Evolutionary conservation across 2,113 vertebrate species (phyloP).

Genomic region (Pontoporia blainvillei): DNA sequence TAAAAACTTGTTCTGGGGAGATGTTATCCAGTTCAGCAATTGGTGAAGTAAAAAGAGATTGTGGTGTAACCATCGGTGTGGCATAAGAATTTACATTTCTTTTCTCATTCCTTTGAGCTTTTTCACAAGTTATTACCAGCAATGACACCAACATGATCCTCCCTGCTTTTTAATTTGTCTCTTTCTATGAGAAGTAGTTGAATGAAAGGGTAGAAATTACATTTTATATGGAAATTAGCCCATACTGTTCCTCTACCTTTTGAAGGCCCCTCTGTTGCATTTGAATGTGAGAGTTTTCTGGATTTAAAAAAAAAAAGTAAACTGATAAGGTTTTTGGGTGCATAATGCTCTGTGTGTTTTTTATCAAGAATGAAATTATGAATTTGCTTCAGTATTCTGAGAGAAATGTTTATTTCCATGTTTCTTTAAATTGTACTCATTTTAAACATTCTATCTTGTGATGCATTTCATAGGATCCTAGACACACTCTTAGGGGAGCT

Average conservation of each 20-base stretch:
- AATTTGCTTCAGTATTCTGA: slow-evolving; percentile 23
- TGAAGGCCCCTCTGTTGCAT: slow-evolving; percentile 12
- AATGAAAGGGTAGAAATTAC: slow-evolving; percentile 39
- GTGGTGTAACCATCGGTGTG: background rate
- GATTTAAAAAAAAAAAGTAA: background rate
- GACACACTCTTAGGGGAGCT: background rate
- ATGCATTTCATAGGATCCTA: background rate
- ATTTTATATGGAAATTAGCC: background rate
- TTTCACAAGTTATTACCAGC: background rate
- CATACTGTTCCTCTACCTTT: slow-evolving; percentile 5
- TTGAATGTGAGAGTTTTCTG: slow-evolving; percentile 32
- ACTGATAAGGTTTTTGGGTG: background rate
- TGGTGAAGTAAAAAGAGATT: slow-evolving; percentile 38
- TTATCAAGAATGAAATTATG: slow-evolving; percentile 20
- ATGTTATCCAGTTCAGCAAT: slow-evolving; percentile 1
- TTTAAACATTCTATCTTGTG: background rate
- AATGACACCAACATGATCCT: background rate
- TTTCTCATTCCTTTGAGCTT: slow-evolving; percentile 49
- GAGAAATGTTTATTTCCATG: background rate
- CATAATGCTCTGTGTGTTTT: background rate
- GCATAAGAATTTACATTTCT: slow-evolving; percentile 48
- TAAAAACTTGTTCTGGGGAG: slow-evolving; percentile 27
- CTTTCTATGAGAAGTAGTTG: slow-evolving; percentile 15
- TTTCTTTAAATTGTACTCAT: background rate
- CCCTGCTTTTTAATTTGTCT: slow-evolving; percentile 27